These are phyloP conservation scores for Archocentrus centrarchus DNA, from an alignment of 2,113 vertebrate species.

Conservation along the genomic window DNA sequence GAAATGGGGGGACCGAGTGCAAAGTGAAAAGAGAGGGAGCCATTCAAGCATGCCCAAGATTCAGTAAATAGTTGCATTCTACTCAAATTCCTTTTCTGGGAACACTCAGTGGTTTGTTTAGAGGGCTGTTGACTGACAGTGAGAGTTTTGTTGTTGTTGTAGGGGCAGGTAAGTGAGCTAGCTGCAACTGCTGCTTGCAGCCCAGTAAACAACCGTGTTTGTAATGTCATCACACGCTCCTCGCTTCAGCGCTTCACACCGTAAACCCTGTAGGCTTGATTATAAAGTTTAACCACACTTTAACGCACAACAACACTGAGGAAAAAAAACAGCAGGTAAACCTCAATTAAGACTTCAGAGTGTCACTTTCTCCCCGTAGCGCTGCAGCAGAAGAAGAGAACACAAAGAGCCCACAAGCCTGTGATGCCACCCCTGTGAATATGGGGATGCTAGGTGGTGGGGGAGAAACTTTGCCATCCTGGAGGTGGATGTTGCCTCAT, in stretches of 20 bases:
- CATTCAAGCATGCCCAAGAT: conserved; percentile 72
- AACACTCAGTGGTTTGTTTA: conserved; percentile 68
- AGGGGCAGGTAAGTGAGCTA: conserved; percentile 51
- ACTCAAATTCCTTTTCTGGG: conserved; percentile 62
- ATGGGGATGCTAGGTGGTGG: conserved; percentile 59
- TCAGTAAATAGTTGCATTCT: conserved; percentile 74
- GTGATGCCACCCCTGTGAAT: conserved; percentile 77
- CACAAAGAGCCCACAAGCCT: conserved; percentile 74
- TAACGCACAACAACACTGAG: conserved; percentile 69
- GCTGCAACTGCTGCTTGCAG: conserved; percentile 55
- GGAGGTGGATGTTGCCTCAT: conserved; percentile 81
- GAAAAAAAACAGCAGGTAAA: conserved; percentile 68
- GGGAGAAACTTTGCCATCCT: conserved; percentile 75
- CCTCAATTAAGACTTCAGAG: conserved; percentile 83
- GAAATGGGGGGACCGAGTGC: conserved; percentile 45
- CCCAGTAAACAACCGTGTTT: conserved; percentile 74
- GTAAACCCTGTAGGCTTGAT: conserved; percentile 80
- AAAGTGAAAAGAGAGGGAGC: conserved; percentile 64
- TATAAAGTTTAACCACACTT: conserved; percentile 80
- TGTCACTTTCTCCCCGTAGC: conserved; percentile 72
- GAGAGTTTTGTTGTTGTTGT: conserved; percentile 73
- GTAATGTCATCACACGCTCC: conserved; percentile 72
- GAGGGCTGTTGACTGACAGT: conserved; percentile 73
- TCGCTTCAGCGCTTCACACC: conserved; percentile 48
- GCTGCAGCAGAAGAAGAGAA: conserved; percentile 62